These are phyloP conservation scores for Zaprionus camerounensis DNA, from an alignment of 1,140 invertebrate genomes.

Conservation along the genomic window DNA sequence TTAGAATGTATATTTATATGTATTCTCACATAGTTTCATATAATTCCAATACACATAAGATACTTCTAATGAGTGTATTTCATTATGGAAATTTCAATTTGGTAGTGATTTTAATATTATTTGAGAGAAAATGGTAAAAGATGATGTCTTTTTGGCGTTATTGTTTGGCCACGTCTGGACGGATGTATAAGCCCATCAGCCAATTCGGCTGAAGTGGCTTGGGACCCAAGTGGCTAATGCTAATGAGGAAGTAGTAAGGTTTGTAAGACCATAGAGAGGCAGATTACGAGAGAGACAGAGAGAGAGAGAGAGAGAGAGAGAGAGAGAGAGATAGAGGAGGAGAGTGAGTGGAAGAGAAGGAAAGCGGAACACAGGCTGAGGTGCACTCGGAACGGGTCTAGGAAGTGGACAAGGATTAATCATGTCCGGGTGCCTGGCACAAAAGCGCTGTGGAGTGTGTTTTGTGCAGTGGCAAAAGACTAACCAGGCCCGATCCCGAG, in stretches of 20 bases:
- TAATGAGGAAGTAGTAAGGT: slow-evolving; percentile 73
- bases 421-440: slow-evolving; percentile 30
- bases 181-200: slow-evolving; percentile 54
- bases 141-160: not conserved
- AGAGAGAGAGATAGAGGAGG: slow-evolving; percentile 16
- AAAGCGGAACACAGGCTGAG: not conserved
- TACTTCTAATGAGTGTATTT: not conserved
- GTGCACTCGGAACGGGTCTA: slow-evolving; percentile 8
- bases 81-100: not conserved
- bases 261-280: not conserved
- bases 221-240: slow-evolving; percentile 38
- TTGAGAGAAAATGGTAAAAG: not conserved
- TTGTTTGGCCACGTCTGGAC: not conserved
- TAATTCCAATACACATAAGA: not conserved
- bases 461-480: slow-evolving; percentile 35
- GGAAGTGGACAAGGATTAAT: slow-evolving; percentile 50
- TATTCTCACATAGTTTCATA: not conserved
- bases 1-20: no score
- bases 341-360: not conserved
- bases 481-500: slow-evolving; percentile 20
- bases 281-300: slow-evolving; percentile 20
- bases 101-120: not conserved
- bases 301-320: no score
- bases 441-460: slow-evolving; percentile 38
- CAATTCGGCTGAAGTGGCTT: slow-evolving; percentile 43